phyloP scores from a whole-genome alignment of 2,113 vertebrate species.

The Hirundichthys speculiger region DNA sequence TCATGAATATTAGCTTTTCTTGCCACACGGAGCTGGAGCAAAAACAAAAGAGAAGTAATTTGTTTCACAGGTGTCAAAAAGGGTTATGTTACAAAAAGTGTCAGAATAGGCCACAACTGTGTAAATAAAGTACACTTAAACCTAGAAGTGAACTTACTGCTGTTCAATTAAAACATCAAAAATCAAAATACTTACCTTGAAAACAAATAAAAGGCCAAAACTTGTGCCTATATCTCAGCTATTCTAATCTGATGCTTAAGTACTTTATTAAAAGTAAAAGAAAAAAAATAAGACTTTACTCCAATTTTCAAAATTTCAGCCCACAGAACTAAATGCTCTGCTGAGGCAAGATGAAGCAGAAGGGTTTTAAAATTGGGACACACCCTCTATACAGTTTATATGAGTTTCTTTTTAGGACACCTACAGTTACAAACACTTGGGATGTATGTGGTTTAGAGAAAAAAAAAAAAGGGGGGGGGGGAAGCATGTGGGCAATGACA shows the following conservation, averaged over 20 bases:
- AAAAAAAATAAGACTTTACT: conserved; percentile 8
- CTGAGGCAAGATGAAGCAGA: conserved; percentile 15
- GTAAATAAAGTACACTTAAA: conserved; percentile 11
- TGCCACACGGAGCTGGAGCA: conserved; percentile 14
- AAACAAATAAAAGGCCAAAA: conserved; percentile 52
- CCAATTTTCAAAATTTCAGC: conserved; percentile 1
- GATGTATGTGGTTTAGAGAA: conserved; percentile 42
- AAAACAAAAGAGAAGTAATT: background rate
- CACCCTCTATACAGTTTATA: conserved; percentile 45
- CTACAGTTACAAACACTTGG: conserved; percentile 57
- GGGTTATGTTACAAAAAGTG: no score
- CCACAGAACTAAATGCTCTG: conserved; percentile 24
- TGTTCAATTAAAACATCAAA: conserved; percentile 52
- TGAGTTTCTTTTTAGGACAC: conserved; percentile 41
- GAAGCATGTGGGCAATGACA: conserved; percentile 24
- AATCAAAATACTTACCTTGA: conserved; percentile 84
- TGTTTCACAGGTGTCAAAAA: background rate
- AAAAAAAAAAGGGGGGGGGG: background rate
- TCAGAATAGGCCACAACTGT: conserved; percentile 17
- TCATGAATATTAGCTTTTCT: conserved; percentile 29
- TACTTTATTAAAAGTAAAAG: background rate
- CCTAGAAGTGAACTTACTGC: conserved; percentile 26
- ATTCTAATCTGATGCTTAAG: conserved; percentile 31
- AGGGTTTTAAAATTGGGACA: conserved; percentile 32
- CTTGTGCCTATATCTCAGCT: conserved; percentile 24